phyloP scores from a whole-genome alignment of 2,113 vertebrate species.

The Ctenomys sociabilis region DNA sequence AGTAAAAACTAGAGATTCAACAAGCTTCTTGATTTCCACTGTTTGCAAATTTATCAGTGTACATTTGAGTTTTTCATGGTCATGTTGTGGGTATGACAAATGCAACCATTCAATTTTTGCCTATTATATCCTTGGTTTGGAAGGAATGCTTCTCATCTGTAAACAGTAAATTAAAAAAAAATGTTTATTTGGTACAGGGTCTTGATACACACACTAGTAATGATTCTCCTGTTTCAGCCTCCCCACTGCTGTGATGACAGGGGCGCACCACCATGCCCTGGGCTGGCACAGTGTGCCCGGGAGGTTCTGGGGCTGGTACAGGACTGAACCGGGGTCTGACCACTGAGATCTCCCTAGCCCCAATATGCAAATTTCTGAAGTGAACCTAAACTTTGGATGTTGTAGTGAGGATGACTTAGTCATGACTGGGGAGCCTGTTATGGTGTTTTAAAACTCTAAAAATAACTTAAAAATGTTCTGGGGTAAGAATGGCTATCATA shows the following conservation, averaged over 20 bases:
- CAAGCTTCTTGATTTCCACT: background rate
- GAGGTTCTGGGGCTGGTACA: too few relatives aligned
- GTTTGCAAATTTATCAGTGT: background rate
- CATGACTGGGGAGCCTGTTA: background rate
- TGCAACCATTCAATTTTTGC: background rate
- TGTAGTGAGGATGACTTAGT: background rate
- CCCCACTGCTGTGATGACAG: too few relatives aligned
- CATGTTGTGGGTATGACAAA: background rate
- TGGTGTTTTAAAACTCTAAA: background rate
- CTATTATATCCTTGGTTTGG: background rate
- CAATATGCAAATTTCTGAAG: background rate
- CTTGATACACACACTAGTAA: too few relatives aligned
- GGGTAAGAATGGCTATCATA: background rate
- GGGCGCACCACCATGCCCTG: too few relatives aligned
- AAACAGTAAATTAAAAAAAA: background rate
- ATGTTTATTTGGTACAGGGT: too few relatives aligned
- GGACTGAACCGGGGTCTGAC: too few relatives aligned
- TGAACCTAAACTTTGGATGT: background rate
- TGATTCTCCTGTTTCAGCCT: too few relatives aligned
- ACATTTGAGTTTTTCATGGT: background rate
- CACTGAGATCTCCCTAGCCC: too few relatives aligned
- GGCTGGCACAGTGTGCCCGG: too few relatives aligned
- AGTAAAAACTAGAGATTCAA: background rate
- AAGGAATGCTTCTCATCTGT: background rate
- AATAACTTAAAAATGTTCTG: background rate